A percentile compares a stretch with the other conserved stretches of the same genome.
phyloP scores from a whole-genome alignment of 2,888 invertebrate species.

The Leucoma salicis region DNA sequence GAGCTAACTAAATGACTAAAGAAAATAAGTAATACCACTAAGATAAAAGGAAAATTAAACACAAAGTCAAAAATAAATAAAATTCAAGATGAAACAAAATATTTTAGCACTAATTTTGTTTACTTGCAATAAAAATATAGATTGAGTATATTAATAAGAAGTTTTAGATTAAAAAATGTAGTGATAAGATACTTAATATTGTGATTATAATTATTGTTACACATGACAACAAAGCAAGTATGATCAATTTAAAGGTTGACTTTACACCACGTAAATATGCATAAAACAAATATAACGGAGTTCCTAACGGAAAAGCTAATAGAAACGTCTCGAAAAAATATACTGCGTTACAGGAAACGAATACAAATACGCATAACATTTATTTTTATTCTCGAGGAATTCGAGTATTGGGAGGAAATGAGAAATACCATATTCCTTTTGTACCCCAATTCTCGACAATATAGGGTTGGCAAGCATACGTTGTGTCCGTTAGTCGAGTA shows the following conservation, averaged over 20 bases:
- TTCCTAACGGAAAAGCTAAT: constrained; percentile 39
- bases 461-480: constrained; percentile 37
- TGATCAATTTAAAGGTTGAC: neutral
- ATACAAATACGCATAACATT: constrained; percentile 80
- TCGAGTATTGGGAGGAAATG: constrained; percentile 62
- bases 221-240: too few species aligned
- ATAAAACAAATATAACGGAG: constrained; percentile 35
- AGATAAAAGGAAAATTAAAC: too few species aligned
- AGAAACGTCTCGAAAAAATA: constrained; percentile 63
- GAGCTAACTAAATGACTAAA: too few species aligned
- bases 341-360: constrained; percentile 73
- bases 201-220: too few species aligned
- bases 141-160: too few species aligned
- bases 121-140: too few species aligned
- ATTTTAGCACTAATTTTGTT: too few species aligned
- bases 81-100: too few species aligned
- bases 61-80: too few species aligned
- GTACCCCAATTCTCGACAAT: constrained; percentile 43
- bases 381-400: constrained; percentile 68
- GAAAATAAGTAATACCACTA: too few species aligned
- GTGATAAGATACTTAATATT: too few species aligned
- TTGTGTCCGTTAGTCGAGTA: neutral
- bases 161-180: too few species aligned
- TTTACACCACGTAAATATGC: constrained; percentile 1
- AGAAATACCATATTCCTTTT: constrained; percentile 70